Evolutionary conservation across 2,888 invertebrate species (phyloP).

Genomic region (Erynnis tages): DNA sequence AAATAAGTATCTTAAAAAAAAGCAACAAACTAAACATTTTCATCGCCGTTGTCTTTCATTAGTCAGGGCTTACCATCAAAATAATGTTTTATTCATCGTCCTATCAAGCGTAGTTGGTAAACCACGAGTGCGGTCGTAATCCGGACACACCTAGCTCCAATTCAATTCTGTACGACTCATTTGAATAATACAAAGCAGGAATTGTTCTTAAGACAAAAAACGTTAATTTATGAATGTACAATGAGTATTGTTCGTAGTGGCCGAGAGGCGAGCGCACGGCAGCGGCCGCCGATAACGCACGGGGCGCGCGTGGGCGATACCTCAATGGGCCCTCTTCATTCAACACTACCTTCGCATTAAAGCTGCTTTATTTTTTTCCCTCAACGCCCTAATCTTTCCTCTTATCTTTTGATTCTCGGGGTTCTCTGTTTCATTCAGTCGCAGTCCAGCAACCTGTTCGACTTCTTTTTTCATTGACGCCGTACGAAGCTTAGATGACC

Average conservation of each 20-base stretch:
- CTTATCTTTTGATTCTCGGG: conserved; percentile 77
- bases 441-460: conserved; percentile 75
- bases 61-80: conserved; percentile 10
- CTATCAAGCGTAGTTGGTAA: conserved; percentile 35
- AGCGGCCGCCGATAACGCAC: conserved; percentile 51
- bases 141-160: conserved; percentile 44
- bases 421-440: conserved; percentile 78
- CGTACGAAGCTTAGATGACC: conserved; percentile 78
- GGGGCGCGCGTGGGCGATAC: conserved; percentile 69
- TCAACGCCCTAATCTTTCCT: conserved; percentile 73
- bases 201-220: conserved; percentile 54
- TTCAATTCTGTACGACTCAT: conserved; percentile 48
- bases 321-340: conserved; percentile 80
- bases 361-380: conserved; percentile 68
- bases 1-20: too few species aligned
- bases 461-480: conserved; percentile 80
- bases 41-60: conserved; percentile 7
- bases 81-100: conserved; percentile 38
- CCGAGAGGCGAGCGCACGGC: conserved; percentile 34
- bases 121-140: conserved; percentile 40
- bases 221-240: conserved; percentile 48
- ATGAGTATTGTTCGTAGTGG: conserved; percentile 55
- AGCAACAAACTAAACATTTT: neutral
- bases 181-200: conserved; percentile 57
- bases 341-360: conserved; percentile 78